phyloP scores from a whole-genome alignment of 1,140 invertebrate species.

The Danaus melanippus region DNA sequence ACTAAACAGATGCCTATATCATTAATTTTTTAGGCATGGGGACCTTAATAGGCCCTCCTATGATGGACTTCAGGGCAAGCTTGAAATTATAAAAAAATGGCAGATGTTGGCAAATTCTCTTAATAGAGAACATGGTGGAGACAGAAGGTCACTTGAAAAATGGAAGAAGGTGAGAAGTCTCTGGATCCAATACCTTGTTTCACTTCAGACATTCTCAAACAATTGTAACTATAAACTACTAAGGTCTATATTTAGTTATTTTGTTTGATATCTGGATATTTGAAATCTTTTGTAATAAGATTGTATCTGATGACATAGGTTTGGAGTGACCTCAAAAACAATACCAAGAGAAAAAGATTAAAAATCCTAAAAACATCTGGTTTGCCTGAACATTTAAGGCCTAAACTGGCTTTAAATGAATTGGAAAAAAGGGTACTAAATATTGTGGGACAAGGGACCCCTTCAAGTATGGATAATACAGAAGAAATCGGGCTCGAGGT shows the following conservation, averaged over 20 bases:
- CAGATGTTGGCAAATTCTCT: not conserved
- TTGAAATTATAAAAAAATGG: not conserved
- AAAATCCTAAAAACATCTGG: too few relatives aligned
- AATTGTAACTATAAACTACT: not conserved
- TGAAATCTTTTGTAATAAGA: too few relatives aligned
- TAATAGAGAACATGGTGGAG: slow-evolving; percentile 1
- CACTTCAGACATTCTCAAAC: not conserved
- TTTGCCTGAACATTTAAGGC: too few relatives aligned
- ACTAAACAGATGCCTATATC: not conserved
- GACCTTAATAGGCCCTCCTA: slow-evolving; percentile 3
- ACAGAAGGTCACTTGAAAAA: not conserved
- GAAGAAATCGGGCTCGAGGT: too few relatives aligned
- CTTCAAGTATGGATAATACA: too few relatives aligned
- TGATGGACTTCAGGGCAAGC: slow-evolving; percentile 2
- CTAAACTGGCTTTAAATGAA: too few relatives aligned
- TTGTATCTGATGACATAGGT: not conserved
- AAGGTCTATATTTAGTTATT: too few relatives aligned
- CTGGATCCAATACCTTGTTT: slow-evolving; percentile 1
- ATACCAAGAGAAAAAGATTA: slow-evolving; percentile 1
- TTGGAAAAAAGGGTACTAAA: too few relatives aligned
- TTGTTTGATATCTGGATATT: too few relatives aligned
- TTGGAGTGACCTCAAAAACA: slow-evolving; percentile 4
- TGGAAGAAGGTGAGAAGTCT: slow-evolving; percentile 6
- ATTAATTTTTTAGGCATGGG: slow-evolving; percentile 4
- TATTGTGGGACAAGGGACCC: too few relatives aligned